phyloP scores from a whole-genome alignment of 1,140 invertebrate species.

The Drosophila pallidifrons region DNA sequence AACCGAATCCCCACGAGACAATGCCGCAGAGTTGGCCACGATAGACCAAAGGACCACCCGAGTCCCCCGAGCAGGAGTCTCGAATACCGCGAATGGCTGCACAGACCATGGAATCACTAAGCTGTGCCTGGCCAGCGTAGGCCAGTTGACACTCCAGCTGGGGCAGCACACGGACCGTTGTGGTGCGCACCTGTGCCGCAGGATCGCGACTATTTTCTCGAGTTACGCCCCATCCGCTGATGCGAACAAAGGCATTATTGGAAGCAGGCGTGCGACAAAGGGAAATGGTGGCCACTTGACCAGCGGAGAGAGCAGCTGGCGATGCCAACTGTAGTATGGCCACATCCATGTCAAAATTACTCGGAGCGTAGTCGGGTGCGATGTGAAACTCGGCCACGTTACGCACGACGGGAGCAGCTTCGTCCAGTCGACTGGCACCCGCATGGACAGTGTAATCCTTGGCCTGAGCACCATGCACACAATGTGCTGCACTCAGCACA shows the following conservation, averaged over 20 bases:
- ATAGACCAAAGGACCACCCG: conserved; percentile 88
- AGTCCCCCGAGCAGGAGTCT: conserved; percentile 88
- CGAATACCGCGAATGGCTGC: conserved; percentile 65
- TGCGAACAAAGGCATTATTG: conserved; percentile 60
- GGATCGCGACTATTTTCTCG: conserved; percentile 54
- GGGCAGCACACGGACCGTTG: conserved; percentile 60
- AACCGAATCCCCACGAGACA: conserved; percentile 87
- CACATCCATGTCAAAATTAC: conserved; percentile 78
- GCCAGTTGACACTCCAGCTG: conserved; percentile 57
- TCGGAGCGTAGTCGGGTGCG: conserved; percentile 40
- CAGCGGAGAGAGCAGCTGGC: conserved; percentile 24
- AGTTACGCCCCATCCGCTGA: conserved; percentile 75
- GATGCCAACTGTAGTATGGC: conserved; percentile 56
- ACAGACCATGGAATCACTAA: conserved; percentile 78
- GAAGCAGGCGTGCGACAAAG: conserved; percentile 48
- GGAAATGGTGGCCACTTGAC: conserved; percentile 56
- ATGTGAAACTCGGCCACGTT: conserved; percentile 50
- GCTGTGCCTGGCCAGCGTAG: conserved; percentile 56
- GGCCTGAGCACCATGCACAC: conserved; percentile 53
- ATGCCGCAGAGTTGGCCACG: conserved; percentile 87
- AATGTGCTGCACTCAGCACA: conserved; percentile 76
- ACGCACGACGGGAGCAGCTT: conserved; percentile 47
- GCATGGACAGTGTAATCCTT: conserved; percentile 62
- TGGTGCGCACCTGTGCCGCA: conserved; percentile 64
- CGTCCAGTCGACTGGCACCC: conserved; percentile 62